phyloP scores from a whole-genome alignment of 2,888 invertebrate species.

The Bombyx huttoni region DNA sequence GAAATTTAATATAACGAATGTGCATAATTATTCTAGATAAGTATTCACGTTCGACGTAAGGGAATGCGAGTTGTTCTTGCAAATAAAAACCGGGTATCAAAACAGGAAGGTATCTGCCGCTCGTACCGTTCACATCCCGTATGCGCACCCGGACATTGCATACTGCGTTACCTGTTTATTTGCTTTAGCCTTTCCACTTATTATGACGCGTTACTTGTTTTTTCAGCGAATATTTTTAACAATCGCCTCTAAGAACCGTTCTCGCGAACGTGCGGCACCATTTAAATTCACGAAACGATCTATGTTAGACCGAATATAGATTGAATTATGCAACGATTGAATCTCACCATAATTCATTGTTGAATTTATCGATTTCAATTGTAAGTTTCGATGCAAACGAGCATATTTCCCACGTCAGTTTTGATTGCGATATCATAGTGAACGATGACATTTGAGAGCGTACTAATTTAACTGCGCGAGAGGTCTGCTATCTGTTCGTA shows the following conservation, averaged over 20 bases:
- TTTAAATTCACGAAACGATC: constrained; percentile 7
- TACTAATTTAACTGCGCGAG: constrained; percentile 53
- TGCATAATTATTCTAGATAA: constrained; percentile 17
- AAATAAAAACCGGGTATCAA: constrained; percentile 45
- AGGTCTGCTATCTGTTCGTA: constrained; percentile 37
- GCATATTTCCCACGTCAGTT: constrained; percentile 68
- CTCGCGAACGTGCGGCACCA: constrained; percentile 15
- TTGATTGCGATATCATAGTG: constrained; percentile 67
- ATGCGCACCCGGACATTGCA: constrained; percentile 49
- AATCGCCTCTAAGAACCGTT: constrained; percentile 4
- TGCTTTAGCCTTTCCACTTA: constrained; percentile 41
- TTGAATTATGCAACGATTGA: constrained; percentile 53
- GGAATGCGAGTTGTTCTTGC: constrained; percentile 34
- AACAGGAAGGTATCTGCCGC: constrained; percentile 41
- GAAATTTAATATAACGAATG: neutral
- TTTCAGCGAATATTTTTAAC: constrained; percentile 5
- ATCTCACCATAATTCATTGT: constrained; percentile 56
- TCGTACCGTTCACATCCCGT: constrained; percentile 46
- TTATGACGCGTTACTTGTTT: constrained; percentile 28
- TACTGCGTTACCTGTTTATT: constrained; percentile 38
- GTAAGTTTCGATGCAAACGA: constrained; percentile 55
- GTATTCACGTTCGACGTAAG: constrained; percentile 17
- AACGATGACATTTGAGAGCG: constrained; percentile 61
- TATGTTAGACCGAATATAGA: constrained; percentile 26
- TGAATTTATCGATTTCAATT: constrained; percentile 55